phyloP scores from a whole-genome alignment of 2,888 invertebrate species.

The Cerceris ruficornis region DNA sequence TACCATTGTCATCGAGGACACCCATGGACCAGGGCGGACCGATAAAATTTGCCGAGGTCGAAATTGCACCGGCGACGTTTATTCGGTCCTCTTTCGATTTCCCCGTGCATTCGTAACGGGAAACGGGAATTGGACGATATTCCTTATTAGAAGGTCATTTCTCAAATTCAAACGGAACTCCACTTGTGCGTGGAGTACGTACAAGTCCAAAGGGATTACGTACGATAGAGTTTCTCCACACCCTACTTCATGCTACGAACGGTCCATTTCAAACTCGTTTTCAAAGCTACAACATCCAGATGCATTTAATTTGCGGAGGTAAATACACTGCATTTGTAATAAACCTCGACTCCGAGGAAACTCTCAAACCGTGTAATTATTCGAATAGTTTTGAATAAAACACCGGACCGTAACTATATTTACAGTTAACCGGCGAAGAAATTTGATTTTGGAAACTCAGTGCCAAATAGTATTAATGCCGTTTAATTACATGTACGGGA shows the following conservation, averaged over 20 bases:
- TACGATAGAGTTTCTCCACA: background rate
- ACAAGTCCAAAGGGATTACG: conserved; percentile 16
- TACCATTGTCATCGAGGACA: too few species aligned
- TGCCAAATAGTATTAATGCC: background rate
- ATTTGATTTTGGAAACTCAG: background rate
- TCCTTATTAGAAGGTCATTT: conserved; percentile 1
- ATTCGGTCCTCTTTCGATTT: too few species aligned
- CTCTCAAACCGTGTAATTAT: conserved; percentile 25
- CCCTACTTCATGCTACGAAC: conserved; percentile 14
- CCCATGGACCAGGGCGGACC: too few species aligned
- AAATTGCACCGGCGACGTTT: background rate
- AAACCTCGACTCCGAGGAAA: background rate
- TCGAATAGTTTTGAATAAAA: conserved; percentile 25
- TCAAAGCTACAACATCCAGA: conserved; percentile 18
- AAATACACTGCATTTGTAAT: conserved; percentile 24
- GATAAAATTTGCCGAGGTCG: background rate
- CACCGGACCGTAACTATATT: background rate
- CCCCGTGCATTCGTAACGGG: background rate
- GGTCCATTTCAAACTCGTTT: conserved; percentile 29
- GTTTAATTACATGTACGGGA: background rate
- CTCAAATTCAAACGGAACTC: conserved; percentile 10
- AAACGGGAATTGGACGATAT: background rate
- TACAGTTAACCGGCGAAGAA: background rate
- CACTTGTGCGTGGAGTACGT: background rate
- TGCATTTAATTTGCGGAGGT: conserved; percentile 29